Conservation (phyloP, 2,113 vertebrate species). For the Calonectris borealis region DNA sequence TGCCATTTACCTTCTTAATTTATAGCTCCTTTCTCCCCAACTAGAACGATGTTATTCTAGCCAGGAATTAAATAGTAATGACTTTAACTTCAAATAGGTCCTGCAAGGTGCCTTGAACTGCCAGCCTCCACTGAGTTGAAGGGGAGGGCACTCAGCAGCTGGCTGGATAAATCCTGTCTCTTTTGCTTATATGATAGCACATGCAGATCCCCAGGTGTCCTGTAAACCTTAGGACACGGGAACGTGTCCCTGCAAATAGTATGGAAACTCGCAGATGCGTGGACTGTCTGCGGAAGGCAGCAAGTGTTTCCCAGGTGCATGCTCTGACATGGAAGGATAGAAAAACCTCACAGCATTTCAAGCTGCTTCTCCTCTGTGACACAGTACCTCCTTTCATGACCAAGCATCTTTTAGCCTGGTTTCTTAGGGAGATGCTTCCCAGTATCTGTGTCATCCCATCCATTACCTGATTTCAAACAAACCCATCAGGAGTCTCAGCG, state of each 20-base stretch:
- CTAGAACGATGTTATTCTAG: background rate
- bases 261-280: accelerated
- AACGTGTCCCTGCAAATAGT: background rate
- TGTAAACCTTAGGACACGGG: accelerated
- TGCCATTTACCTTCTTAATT: background rate
- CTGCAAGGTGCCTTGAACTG: background rate
- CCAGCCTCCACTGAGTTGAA: background rate
- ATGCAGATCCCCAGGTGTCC: background rate
- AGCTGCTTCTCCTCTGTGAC: background rate
- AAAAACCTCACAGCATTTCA: background rate
- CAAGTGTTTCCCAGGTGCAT: background rate
- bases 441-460: background rate
- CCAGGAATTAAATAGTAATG: background rate
- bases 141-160: background rate
- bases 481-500: background rate
- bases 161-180: background rate
- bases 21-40: background rate
- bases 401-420: background rate
- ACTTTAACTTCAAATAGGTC: background rate
- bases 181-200: accelerated
- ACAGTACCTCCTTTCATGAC: background rate
- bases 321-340: background rate
- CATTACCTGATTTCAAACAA: background rate
- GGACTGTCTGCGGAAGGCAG: background rate
- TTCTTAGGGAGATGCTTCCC: background rate